A percentile compares a stretch with the other conserved stretches of the same genome.
phyloP scores from a whole-genome alignment of 2,113 vertebrate species.

The Pseudorectes ferrugineus region DNA sequence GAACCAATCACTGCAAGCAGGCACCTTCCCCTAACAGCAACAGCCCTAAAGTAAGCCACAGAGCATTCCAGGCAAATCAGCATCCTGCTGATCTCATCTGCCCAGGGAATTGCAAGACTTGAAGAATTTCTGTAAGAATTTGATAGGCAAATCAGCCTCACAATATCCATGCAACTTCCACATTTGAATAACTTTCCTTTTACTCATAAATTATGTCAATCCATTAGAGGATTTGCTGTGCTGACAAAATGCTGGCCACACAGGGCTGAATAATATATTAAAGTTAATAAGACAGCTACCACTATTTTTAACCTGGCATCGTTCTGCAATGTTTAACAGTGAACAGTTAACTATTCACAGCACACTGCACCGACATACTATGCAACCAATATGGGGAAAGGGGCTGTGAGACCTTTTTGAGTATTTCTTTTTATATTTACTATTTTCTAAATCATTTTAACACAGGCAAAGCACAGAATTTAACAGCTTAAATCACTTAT shows the following conservation, averaged over 20 bases:
- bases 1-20: background rate
- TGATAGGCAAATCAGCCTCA: background rate
- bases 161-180: background rate
- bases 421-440: background rate
- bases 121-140: background rate
- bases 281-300: slow-evolving; percentile 42
- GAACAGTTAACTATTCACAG: slow-evolving; percentile 42
- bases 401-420: background rate
- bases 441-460: background rate
- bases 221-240: slow-evolving; percentile 30
- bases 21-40: background rate
- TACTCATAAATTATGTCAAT: slow-evolving; percentile 40
- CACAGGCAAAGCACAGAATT: background rate
- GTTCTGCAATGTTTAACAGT: background rate
- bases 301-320: slow-evolving; percentile 50
- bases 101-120: background rate
- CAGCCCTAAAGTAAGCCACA: background rate
- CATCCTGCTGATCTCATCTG: background rate
- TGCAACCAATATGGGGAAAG: background rate
- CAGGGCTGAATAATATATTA: slow-evolving; percentile 7
- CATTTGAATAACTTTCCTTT: slow-evolving; percentile 10
- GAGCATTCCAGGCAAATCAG: background rate
- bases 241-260: slow-evolving; percentile 47
- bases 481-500: background rate
- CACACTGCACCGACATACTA: background rate